A percentile compares a stretch with the other conserved stretches of the same genome.
phyloP scores from a whole-genome alignment of 2,888 invertebrate species.

The Clivina fossor region DNA sequence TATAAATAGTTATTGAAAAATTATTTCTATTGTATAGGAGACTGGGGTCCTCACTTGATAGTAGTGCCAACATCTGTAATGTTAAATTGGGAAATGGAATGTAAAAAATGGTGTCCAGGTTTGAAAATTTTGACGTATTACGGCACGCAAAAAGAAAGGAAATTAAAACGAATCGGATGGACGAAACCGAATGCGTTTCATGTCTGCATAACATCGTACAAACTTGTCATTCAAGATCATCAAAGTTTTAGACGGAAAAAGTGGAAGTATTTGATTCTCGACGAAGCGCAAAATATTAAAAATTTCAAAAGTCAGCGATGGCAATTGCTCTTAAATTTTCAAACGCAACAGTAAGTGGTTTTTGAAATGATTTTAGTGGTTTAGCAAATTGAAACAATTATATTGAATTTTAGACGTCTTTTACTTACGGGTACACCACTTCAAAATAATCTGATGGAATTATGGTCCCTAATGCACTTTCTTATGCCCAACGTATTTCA shows the following conservation, averaged over 20 bases:
- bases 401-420: constrained; percentile 74
- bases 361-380: constrained; percentile 9
- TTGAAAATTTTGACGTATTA: constrained; percentile 99
- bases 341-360: constrained; percentile 78
- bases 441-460: constrained; percentile 94
- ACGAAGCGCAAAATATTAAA: constrained; percentile 99
- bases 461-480: constrained; percentile 98
- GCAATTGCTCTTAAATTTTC: constrained; percentile 94
- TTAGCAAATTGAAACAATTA: no score
- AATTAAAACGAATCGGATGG: constrained; percentile 91
- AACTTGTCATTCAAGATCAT: constrained; percentile 97
- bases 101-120: constrained; percentile 99
- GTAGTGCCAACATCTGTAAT: constrained; percentile 99
- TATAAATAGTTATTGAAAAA: no score
- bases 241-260: constrained; percentile 95
- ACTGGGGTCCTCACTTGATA: constrained; percentile 99
- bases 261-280: constrained; percentile 97
- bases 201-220: constrained; percentile 97
- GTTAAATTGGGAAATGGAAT: constrained; percentile 99
- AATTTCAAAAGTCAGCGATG: constrained; percentile 99
- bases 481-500: constrained; percentile 97
- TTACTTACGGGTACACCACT: constrained; percentile 93
- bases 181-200: constrained; percentile 98
- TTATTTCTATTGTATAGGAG: no score
- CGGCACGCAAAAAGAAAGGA: constrained; percentile 93